Evolutionary conservation across 2,888 invertebrate genomes (phyloP).

Genomic region (Plemyria rubiginata): DNA sequence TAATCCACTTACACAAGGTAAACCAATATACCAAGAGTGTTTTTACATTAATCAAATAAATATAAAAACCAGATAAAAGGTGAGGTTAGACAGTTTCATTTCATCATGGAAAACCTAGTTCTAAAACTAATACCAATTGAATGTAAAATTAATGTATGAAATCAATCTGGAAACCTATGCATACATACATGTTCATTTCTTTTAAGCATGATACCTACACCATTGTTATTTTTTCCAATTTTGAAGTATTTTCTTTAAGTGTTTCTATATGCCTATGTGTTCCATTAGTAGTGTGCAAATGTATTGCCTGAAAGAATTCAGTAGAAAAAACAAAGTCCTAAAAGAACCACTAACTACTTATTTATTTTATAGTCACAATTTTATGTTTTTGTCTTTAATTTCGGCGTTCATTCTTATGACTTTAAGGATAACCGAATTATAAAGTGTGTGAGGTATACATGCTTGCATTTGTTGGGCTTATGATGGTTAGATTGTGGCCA

Average conservation of each 20-base stretch:
- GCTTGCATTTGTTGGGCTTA: too few relatives aligned
- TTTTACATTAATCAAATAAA: neutral
- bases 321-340: slow-evolving; percentile 3
- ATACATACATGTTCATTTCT: neutral
- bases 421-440: too few relatives aligned
- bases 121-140: neutral
- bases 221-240: neutral
- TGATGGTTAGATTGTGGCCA: too few relatives aligned
- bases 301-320: slow-evolving; percentile 16
- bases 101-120: neutral
- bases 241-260: neutral
- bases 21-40: neutral
- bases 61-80: neutral
- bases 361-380: neutral
- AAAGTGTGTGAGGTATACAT: too few relatives aligned
- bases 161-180: neutral
- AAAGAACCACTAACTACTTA: neutral
- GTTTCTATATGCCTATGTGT: slow-evolving; percentile 5
- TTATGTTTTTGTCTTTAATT: too few relatives aligned
- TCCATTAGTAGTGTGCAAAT: slow-evolving; percentile 16
- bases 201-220: slow-evolving; percentile 16
- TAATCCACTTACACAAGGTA: neutral
- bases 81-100: slow-evolving; percentile 1
- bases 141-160: neutral
- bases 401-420: too few relatives aligned